Base-by-base conservation (phyloP, 2,888 invertebrate species). In the Crossocerus cetratus region DNA sequence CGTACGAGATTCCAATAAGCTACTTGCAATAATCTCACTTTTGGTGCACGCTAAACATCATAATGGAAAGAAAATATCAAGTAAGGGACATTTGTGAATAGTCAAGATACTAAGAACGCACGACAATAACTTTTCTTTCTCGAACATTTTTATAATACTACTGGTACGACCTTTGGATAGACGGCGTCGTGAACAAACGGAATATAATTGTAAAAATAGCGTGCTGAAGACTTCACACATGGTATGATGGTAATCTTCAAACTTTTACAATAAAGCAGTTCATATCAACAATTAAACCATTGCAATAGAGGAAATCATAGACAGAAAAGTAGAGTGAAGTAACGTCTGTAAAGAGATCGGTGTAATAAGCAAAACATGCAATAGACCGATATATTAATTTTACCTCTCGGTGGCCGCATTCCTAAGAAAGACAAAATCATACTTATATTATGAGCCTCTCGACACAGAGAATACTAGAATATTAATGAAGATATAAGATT, bases 341-440 rank as follows among this genome's bases (percentile, higher is more conserved):
- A 81, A 83, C 74, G 61, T 75, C 67, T 57, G 49, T 49, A 49
- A 49, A 49, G 49, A 49, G 49, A 32, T 32, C 32, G 32, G 44
- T 49, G 70, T 78, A 82, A 73, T 66, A 79, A 80, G 72, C 78
- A 80, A 77, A 75, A 73, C 86, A 78, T 83, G 73, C 58, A 72
- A 72, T 72, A 43, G 64, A 72, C 59, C 60, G 69, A 77, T 66
- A 45, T 82, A 71, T 80, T 69, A 58, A 69, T 81, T 86, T 90
- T 91, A 91, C 91, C 92, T 92, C 91, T 89, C 91, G 90, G 85
- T 91, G 91, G 90, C 91, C 91, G 91, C 91, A 91, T 90, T 91
- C 91, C 91, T 91, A 90, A 89, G 90, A 86, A 89, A 88, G 87
- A 90, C 83, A 90, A 88, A 89, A 87, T 68, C 85, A 80, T 80